A percentile compares a stretch with the other conserved stretches of the same genome.
phyloP scores from a whole-genome alignment of 2,113 vertebrate species.

The Rhabdornis inornatus region DNA sequence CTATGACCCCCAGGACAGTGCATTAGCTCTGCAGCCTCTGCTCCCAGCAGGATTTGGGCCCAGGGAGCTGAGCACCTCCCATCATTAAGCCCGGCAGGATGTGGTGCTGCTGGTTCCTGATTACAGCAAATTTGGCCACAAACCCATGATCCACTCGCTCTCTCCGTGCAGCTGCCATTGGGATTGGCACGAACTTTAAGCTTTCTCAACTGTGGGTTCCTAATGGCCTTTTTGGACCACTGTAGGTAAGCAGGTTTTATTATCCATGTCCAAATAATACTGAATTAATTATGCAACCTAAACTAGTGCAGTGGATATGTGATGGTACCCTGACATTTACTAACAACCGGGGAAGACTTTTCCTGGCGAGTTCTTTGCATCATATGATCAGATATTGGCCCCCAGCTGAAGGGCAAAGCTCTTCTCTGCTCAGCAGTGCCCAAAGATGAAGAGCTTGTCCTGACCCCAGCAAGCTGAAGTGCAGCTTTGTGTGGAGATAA shows the following conservation, averaged over 20 bases:
- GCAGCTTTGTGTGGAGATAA: background rate
- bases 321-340: background rate
- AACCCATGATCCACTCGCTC: fast-evolving
- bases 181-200: conserved; percentile 25
- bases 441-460: background rate
- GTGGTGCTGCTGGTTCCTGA: background rate
- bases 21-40: background rate
- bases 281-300: conserved; percentile 6
- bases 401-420: background rate
- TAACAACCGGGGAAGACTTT: background rate
- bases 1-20: background rate
- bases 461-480: background rate
- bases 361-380: background rate
- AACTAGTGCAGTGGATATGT: background rate
- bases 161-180: background rate
- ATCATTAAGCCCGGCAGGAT: background rate
- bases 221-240: conserved; percentile 45
- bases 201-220: conserved; percentile 28
- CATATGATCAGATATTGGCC: fast-evolving
- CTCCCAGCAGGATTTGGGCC: background rate
- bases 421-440: background rate
- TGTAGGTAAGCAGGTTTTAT: conserved; percentile 19
- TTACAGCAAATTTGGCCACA: background rate
- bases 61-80: background rate
- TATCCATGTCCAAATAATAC: background rate